Percentiles rank a stretch among this genome's conserved stretches.
These are phyloP conservation scores for Chloebia gouldiae DNA, from an alignment of 2,113 vertebrate genomes.

Conservation along the genomic window DNA sequence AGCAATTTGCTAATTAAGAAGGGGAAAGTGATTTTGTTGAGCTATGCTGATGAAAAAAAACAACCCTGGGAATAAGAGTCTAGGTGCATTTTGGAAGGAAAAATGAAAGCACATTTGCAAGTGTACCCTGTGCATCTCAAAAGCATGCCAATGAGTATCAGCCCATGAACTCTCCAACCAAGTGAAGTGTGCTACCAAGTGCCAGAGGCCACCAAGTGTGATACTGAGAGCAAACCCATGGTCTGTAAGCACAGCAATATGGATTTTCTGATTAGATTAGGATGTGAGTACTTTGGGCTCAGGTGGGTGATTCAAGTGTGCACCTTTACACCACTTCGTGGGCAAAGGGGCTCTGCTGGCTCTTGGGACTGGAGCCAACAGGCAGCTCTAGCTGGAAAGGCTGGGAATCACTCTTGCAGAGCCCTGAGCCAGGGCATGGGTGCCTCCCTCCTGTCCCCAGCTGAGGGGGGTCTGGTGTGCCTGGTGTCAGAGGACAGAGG, in stretches of 20 bases:
- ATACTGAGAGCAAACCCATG: not conserved
- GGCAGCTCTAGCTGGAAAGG: not conserved
- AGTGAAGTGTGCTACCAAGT: not conserved
- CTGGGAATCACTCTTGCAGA: not conserved
- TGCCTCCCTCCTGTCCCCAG: not conserved
- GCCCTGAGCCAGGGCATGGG: accelerated
- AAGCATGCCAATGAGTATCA: not conserved
- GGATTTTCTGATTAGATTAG: not conserved
- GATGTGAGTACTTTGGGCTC: not conserved
- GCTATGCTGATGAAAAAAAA: not conserved
- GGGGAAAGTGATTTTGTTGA: not conserved
- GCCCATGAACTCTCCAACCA: not conserved
- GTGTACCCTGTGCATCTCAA: not conserved
- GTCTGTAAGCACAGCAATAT: not conserved
- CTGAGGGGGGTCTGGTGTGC: not conserved
- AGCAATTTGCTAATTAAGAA: not conserved
- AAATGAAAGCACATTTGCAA: not conserved
- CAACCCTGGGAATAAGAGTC: not conserved
- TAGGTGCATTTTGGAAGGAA: not conserved
- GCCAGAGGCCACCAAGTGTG: not conserved
- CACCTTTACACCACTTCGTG: accelerated
- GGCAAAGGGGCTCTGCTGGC: not conserved
- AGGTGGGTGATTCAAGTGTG: not conserved
- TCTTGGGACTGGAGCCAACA: not conserved
- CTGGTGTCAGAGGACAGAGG: not conserved